Base-by-base conservation (phyloP, 2,113 vertebrate species). In the Ptyas mucosa region DNA sequence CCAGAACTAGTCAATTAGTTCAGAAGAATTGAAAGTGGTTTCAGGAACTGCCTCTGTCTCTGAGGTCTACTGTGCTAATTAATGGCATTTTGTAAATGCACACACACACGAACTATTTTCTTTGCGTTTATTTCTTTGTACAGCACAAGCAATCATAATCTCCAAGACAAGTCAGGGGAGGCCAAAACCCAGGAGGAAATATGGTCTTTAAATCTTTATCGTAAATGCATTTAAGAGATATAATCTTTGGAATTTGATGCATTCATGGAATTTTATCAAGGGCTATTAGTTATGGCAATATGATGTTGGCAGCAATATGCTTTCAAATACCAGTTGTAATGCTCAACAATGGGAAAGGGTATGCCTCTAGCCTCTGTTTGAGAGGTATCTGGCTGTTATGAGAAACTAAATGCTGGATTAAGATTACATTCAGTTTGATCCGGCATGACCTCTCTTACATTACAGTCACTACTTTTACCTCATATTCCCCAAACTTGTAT, bases 1-100 rank as follows among this genome's bases (percentile, higher is more conserved):
- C 91, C 94, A 96, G 93, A 81, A 91, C 11, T 54, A 90, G 91
- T 91, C 93, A 95, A 93, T 96, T n/a, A 93, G 54, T 88, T 91
- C 91, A 92, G 95, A 95, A 69, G 21, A 93, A 55, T 46, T 3
- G 0, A 0, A 10, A 93, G 0, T 92, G 0, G 11, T 96, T 95
- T 91, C 90, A 94, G 95, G 92, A 94, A 92, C 24, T 93, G 95
- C 93, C 94, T 87, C 95, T 95, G 93, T 94, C 95, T 93, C 95
- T 93, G 88, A 88, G 91, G 57, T 88, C 94, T 81, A 21, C 93
- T 9, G 8, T 20, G 21, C 89, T 64, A 95, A 89, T 95, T 87
- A 89, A 51, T 89, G 49, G 54, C 54, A 88, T 95, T 95, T 94
- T 81, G 75, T 89, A n/a, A 15, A 75, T 1, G 7, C 18, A 81